Evolutionary conservation across 2,888 invertebrate genomes (phyloP), one percentile per base, ranked within the genome.

Genomic region (Andrena hattorfiana): DNA sequence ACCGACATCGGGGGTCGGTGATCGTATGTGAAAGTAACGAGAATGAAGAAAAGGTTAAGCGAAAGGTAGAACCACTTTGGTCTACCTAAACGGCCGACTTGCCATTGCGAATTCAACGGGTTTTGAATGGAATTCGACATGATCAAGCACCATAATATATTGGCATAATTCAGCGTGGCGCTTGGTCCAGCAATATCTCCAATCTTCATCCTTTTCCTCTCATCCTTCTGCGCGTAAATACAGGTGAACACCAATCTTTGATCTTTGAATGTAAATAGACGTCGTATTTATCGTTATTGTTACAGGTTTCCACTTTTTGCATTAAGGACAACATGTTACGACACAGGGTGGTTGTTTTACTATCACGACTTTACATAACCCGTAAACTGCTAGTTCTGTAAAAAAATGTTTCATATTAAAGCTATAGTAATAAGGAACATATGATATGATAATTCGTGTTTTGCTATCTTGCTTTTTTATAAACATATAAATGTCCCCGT

Each of bases 21-120:
- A 84, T 84, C 81, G 82, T 81, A 72, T 66, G 87, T 86, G 89
- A 87, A 89, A 88, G 88, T 84, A 81, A 82, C 75, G 68, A 68
- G 79, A 74, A 81, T 67, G 77, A 78, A 84, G 75, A 73, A 87
- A 89, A 87, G 87, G 87, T 87, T 87, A 87, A 85, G 85, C 87
- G 83, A 87, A 87, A 84, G 89, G 77, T 81, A 80, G 76, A 81
- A 62, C 73, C 71, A 70, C 72, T 75, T 81, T 71, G 70, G 59
- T 74, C 59, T 64, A 76, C 70, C 67, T 42, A 81, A 75, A 74
- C 70, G 56, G 67, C 54, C 67, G 69, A 23, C 35, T 68, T n/a
- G 71, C 66, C 66, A 60, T 73, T 60, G 68, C 73, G 23, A 64
- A 64, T 83, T 71, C 76, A 72, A 81, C 51, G 59, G 72, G 49